A percentile compares a stretch with the other conserved stretches of the same genome.
Conservation (phyloP, 2,113 vertebrate species). For the Pygoscelis antarcticus region DNA sequence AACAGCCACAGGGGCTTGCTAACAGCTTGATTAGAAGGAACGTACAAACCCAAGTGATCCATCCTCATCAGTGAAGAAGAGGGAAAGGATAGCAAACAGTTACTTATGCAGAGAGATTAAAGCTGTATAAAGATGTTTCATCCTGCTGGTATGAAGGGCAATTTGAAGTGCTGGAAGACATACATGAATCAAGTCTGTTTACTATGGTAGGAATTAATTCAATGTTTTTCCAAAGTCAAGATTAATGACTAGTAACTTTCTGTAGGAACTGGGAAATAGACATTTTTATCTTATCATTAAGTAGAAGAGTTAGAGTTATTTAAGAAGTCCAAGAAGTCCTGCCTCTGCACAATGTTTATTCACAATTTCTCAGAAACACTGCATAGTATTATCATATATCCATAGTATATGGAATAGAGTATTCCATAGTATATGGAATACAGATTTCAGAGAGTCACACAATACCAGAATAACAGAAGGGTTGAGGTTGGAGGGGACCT, state of each 20-base stretch:
- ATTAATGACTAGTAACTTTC: neutral
- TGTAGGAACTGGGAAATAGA: neutral
- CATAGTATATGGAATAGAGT: neutral
- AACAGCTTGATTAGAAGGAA: neutral
- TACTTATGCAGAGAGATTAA: neutral
- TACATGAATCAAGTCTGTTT: neutral
- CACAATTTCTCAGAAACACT: neutral
- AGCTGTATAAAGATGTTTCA: neutral
- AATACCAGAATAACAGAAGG: neutral
- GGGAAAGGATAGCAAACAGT: neutral
- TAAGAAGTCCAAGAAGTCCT: neutral
- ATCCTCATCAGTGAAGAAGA: neutral
- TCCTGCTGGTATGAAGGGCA: neutral
- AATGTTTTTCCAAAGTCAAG: neutral
- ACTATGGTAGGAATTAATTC: neutral
- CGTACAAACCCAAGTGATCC: neutral
- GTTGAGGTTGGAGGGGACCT: neutral
- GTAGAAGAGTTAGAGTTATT: neutral
- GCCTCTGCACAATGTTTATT: neutral
- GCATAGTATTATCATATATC: neutral
- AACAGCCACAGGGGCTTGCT: neutral
- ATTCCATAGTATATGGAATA: neutral
- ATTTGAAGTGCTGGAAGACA: neutral
- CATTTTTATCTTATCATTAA: neutral
- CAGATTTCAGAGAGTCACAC: neutral